Base-by-base conservation (phyloP, 2,113 vertebrate genomes). In the Platycercus adscitus region DNA sequence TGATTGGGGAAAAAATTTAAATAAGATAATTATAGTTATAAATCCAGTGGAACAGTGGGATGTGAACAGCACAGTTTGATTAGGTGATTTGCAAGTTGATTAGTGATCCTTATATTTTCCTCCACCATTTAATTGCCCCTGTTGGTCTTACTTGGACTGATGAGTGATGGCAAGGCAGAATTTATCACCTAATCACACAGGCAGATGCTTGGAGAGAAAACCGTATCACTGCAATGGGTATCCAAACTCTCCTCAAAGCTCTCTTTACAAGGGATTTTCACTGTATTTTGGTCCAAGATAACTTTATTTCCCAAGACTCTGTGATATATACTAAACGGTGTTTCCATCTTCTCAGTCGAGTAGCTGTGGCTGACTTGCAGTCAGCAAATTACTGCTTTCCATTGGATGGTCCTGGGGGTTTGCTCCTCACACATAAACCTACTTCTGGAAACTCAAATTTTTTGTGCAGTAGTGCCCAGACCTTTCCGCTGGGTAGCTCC, bases 41-140 rank as follows among this genome's bases (percentile, higher is more conserved):
- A 96, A 96, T 91, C 93, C 75, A 94, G 78, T 95, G 91, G 88
- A 94, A 96, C 89, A 86, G 93, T 91, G 79, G 85, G 94, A 93
- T 90, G 76, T 66, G 91, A 96, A 53, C 60, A 90, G 82, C 90
- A 17, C 13, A 5, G 82, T 91, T 94, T 95, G 96, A 97, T 97
- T 95, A 97, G 94, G 85, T 25, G 64, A 96, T 97, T 97, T 97
- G 95, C 95, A 96, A 96, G 93, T 93, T 96, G 94, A 97, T 97
- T 96, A 96, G 88, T 71, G 93, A 97, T 95, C 90, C 90, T 95
- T 91, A 92, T 89, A 75, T 91, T 95, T 90, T 66, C 85, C 88
- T 94, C 46, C 79, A 91, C 93, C 72, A 23, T 91, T 86, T 95
- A 95, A 94, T 95, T 91, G 72, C 41, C 50, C 81, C 85, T 31